Evolutionary conservation across 2,888 invertebrate genomes (phyloP), one percentile per base, ranked within the genome.

Genomic region (Nasonovia ribisnigri): DNA sequence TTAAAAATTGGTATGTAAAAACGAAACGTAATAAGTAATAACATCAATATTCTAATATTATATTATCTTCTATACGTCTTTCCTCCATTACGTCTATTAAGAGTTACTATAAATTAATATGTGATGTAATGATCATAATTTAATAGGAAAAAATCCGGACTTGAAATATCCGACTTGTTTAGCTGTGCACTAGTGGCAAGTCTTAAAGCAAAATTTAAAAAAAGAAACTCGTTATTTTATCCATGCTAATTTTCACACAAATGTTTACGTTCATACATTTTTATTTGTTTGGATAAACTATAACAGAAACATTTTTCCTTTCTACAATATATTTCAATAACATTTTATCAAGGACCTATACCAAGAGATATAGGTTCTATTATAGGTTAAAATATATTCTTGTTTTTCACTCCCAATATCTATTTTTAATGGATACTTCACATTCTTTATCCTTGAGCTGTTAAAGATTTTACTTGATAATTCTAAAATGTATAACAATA

Each of bases 361-460:
- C 36, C 10, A 67, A 87, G 48, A 42, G 48, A 51, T 36, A 87
- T 36, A 46, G 26, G 26, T 88, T 48, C n/a, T 90, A 26, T 77
- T 91, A 92, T 60, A 26, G 51, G 60, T 3, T 48, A 87, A 26
- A n/a, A n/a, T n/a, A 54, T n/a, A 29, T 60, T n/a, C 29, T 60
- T 92, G 24, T 26, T 51, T 77, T 88, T 42, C 20, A 67, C 24
- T 48, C 46, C 10, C 13, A 67, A 36, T 48, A 48, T 60, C 48
- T 51, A 88, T 88, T 77, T 92, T 51, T 42, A 92, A 77, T 88
- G 42, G 16, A 51, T 88, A 51, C 26, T 88, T 51, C 20, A 92
- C 67, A 77, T 92, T 88, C 67, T 88, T 92, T 77, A 88, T 92
- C 92, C 92, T 92, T 92, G 88, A 67, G 88, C 88, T 26, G 42